These are phyloP conservation scores for Leiothrix lutea DNA, from an alignment of 2,113 vertebrate species.

Conservation along the genomic window DNA sequence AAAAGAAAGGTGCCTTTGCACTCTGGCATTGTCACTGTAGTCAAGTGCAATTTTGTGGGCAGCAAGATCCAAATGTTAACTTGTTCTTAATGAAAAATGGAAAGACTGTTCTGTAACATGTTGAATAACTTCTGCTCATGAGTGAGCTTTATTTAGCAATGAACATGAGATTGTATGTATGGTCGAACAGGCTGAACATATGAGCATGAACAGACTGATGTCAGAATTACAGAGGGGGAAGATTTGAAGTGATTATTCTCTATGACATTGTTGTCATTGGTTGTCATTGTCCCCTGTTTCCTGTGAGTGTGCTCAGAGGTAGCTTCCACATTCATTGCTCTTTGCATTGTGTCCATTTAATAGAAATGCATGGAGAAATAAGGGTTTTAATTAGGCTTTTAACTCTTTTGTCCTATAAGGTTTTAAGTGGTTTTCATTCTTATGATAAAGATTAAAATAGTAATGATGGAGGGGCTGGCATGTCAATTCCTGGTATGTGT, in stretches of 20 bases:
- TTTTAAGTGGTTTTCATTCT: background rate
- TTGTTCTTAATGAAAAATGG: background rate
- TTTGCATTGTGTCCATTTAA: background rate
- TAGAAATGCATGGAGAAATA: background rate
- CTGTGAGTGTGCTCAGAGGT: background rate
- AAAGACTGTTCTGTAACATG: background rate
- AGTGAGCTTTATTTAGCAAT: background rate
- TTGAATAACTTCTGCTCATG: background rate
- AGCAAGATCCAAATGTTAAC: background rate
- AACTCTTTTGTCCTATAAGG: background rate
- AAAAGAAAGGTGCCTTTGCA: background rate
- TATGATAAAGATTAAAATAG: background rate
- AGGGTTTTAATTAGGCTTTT: background rate
- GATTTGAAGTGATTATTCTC: background rate
- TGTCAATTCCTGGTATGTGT: background rate
- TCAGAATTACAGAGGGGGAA: background rate
- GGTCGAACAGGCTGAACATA: background rate
- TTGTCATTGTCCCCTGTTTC: background rate
- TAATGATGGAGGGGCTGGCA: background rate
- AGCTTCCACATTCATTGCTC: background rate
- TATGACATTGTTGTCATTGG: background rate
- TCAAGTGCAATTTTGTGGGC: background rate
- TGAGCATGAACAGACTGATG: background rate
- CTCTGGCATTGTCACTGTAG: background rate
- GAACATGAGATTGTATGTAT: background rate